Base-by-base conservation (phyloP, 2,888 invertebrate genomes). In the Agrochola lychnidis region DNA sequence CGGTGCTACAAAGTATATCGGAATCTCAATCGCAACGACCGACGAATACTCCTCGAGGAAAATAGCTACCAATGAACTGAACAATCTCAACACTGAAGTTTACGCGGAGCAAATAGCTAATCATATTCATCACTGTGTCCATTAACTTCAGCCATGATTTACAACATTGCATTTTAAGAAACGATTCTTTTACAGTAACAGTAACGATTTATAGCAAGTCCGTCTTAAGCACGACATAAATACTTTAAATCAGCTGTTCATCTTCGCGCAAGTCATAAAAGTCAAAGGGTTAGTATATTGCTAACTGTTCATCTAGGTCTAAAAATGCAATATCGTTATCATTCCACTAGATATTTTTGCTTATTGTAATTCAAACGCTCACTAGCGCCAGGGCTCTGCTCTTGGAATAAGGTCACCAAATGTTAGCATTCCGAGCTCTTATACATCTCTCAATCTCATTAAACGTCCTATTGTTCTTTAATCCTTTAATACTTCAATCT, bases 101-200 rank as follows among this genome's bases (percentile, higher is more conserved):
- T 75, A 81, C 82, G 73, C 70, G 64, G 25, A 66, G 67, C 70
- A 78, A 81, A 83, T 75, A 80, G 62, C 64, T 81, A 79, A 83
- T 87, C 76, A 85, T 81, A 87, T 79, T 78, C 75, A 84, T 84
- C 73, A 79, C 67, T 72, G 51, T 57, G 30, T 64, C 73, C 80
- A 88, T 87, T 79, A 82, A 79, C 62, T 67, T 84, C 84, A 63
- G 72, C 68, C 68, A 80, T 83, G 77, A 89, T 83, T 83, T 80
- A 86, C 66, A 80, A 25, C 77, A 70, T 69, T 77, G 78, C 77
- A 81, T 86, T 82, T 77, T 76, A 86, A 76, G 76, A 87, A 78
- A 57, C 64, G 70, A 80, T 83, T 84, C 85, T 85, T 81, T 83
- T 72, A 77, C 64, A 76, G 73, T 56, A 62, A 64, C 74, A 22